Conservation (phyloP, 2,113 vertebrate genomes). For the Zootoca vivipara region DNA sequence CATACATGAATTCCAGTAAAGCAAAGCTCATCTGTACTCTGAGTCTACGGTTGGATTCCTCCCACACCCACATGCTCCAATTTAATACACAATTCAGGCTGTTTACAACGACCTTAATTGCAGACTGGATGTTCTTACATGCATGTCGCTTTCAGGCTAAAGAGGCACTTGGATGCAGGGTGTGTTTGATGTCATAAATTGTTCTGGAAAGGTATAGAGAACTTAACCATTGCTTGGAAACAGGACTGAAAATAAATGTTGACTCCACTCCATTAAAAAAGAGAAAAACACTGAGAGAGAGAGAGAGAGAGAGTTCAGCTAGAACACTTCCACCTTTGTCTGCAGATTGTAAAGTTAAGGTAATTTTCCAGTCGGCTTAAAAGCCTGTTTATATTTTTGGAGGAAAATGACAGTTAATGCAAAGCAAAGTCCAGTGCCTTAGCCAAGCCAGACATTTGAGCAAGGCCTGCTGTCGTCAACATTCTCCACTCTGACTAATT, state of each 20-base stretch:
- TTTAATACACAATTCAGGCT: not conserved
- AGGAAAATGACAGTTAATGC: not conserved
- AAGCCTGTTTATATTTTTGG: slow-evolving; percentile 8
- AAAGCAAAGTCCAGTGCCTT: not conserved
- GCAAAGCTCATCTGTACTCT: not conserved
- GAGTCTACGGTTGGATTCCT: not conserved
- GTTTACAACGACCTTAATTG: not conserved
- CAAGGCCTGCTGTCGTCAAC: not conserved
- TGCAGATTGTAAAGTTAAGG: not conserved
- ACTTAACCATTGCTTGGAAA: slow-evolving; percentile 8
- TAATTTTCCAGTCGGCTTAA: not conserved
- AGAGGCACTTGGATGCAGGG: not conserved
- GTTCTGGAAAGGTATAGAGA: not conserved
- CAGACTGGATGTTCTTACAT: not conserved
- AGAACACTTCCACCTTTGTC: slow-evolving; percentile 19
- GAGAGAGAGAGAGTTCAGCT: too few species aligned
- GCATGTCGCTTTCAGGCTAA: not conserved
- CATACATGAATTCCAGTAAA: not conserved
- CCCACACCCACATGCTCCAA: not conserved
- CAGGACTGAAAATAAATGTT: slow-evolving; percentile 14
- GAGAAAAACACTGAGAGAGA: too few species aligned
- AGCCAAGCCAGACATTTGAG: not conserved
- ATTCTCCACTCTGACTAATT: not conserved
- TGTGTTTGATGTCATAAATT: not conserved
- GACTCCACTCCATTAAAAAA: not conserved